A percentile compares a stretch with the other conserved stretches of the same genome.
phyloP scores from a whole-genome alignment of 2,888 invertebrate species.

The Smittia sp. region DNA sequence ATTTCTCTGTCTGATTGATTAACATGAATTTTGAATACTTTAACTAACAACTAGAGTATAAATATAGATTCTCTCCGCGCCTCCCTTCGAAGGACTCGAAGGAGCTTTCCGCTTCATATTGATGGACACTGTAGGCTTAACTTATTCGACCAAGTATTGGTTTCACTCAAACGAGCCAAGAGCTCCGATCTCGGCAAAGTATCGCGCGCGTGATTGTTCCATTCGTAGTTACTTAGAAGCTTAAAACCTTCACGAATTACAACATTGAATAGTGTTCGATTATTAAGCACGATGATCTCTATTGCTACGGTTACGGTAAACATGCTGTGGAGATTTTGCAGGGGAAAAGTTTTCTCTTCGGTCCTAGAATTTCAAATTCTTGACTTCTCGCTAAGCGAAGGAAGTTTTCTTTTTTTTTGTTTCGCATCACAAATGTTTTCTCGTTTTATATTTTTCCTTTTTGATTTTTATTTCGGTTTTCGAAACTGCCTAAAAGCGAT shows the following conservation, averaged over 20 bases:
- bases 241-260: constrained; percentile 37
- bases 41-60: constrained; percentile 17
- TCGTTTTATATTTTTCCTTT: not conserved
- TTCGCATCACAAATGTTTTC: constrained; percentile 17
- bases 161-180: constrained; percentile 5
- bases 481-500: constrained; percentile 12
- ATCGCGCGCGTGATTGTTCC: constrained; percentile 12
- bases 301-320: constrained; percentile 16
- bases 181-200: constrained; percentile 3
- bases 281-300: constrained; percentile 31
- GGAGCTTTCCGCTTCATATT: not conserved
- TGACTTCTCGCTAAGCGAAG: not conserved
- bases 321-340: not conserved
- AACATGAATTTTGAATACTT: constrained; percentile 19
- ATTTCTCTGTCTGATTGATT: constrained; percentile 15
- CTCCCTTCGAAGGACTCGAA: constrained; percentile 42
- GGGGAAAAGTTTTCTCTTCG: not conserved
- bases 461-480: not conserved
- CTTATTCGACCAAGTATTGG: constrained; percentile 8
- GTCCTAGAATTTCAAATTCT: not conserved
- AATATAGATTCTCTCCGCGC: constrained; percentile 43
- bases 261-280: constrained; percentile 14
- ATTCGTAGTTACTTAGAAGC: constrained; percentile 38
- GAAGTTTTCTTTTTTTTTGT: not conserved
- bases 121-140: not conserved